A percentile compares a stretch with the other conserved stretches of the same genome.
phyloP scores from a whole-genome alignment of 2,113 vertebrate species.

The Dendropsophus ebraccatus region DNA sequence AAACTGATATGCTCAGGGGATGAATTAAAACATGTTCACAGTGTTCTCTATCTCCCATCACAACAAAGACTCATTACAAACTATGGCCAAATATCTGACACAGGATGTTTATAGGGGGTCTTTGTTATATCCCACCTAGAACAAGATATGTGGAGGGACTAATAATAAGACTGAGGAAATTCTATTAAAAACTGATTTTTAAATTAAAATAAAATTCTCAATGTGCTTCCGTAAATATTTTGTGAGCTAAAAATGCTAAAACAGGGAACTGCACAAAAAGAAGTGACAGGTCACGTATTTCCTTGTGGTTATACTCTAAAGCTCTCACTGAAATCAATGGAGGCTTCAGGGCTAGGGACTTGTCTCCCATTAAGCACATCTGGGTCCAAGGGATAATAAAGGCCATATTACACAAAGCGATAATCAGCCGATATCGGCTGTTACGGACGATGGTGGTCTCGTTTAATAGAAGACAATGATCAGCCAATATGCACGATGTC shows the following conservation, averaged over 20 bases:
- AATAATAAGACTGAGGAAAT: background rate
- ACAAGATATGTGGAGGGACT: background rate
- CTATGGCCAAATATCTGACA: background rate
- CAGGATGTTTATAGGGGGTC: slow-evolving; percentile 42
- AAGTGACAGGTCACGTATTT: no score
- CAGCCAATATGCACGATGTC: no score
- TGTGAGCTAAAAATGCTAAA: background rate
- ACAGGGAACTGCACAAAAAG: no score
- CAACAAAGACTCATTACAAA: slow-evolving; percentile 7
- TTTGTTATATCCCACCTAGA: background rate
- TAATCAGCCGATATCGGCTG: no score
- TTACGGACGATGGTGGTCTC: no score
- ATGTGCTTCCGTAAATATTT: background rate
- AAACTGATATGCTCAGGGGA: slow-evolving; percentile 39
- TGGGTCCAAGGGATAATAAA: no score
- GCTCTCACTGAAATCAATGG: background rate
- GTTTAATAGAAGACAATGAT: no score
- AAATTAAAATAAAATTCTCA: background rate
- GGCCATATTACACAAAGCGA: no score
- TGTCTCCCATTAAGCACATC: no score
- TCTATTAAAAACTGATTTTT: background rate
- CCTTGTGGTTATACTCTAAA: no score
- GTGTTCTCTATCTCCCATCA: slow-evolving; percentile 34
- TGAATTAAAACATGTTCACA: slow-evolving; percentile 21
- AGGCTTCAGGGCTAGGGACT: no score